Evolutionary conservation across 2,113 vertebrate species (phyloP), one percentile per base, ranked within the genome.

Genomic region (Madoqua kirkii): DNA sequence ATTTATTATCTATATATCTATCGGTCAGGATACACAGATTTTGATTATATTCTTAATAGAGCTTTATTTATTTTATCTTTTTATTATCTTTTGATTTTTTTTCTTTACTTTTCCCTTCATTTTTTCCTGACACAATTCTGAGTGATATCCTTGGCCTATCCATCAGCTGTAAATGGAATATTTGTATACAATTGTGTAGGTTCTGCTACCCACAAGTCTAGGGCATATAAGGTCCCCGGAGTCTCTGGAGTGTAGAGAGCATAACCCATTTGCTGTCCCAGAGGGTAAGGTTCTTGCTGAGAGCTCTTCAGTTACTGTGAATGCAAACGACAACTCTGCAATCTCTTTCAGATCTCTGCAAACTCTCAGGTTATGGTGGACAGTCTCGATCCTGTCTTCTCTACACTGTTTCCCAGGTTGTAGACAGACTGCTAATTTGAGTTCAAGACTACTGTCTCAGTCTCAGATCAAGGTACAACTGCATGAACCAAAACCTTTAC

Each of bases 211-310:
- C 16, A 27, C 40, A 36, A 64, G 7, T 79, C 14, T 3, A 62
- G 19, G 7, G 17, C 62, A 21, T 16, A 1, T 21, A 36, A 74
- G 1, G 36, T 14, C 31, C 7, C 0, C 6, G 23, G 8, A 71
- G 48, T 1, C 29, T 31, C 6, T 48, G 17, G 64, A 29, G 4
- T 43, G 2, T 10, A 15, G 17, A 7, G 3, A 52, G 0, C 16
- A 13, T 5, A 19, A 12, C 4, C 5, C 43, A 40, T 7, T 40
- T 67, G 15, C 7, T 45, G 12, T 12, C 43, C 19, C 19, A 33
- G 0, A 81, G 36, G 19, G 11, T 17, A 10, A 52, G 13, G 23
- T 87, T n/a, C 45, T 86, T 43, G 27, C 40, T 55, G 7, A 92
- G 17, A 60, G 45, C 36, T 36, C 21, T 23, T 67, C 48, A 40